Evolutionary conservation across 2,888 invertebrate genomes (phyloP).

Genomic region (Cosmopolites sordidus): DNA sequence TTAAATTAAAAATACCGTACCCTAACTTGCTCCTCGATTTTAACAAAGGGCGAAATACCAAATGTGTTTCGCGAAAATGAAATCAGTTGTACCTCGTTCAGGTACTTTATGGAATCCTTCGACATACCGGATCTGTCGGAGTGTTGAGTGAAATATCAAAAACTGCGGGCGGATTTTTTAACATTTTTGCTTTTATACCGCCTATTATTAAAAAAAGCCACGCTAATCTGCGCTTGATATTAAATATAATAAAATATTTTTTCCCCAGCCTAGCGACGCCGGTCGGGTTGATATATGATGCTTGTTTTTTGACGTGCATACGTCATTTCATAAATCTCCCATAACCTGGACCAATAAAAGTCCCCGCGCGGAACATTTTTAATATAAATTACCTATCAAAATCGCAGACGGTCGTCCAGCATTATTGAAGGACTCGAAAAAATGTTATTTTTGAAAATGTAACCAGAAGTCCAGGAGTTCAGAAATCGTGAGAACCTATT

Average conservation of each 20-base stretch:
- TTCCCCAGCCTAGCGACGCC: not conserved
- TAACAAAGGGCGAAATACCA: slow-evolving; percentile 6
- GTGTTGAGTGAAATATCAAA: not conserved
- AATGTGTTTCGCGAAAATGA: slow-evolving; percentile 2
- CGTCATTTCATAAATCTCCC: not conserved
- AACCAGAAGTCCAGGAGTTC: too few species aligned
- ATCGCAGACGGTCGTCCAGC: not conserved
- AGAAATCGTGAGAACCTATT: too few species aligned
- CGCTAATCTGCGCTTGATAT: slow-evolving; percentile 1
- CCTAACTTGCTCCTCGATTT: not conserved
- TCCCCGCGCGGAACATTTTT: not conserved
- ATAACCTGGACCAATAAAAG: not conserved
- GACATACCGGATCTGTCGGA: not conserved
- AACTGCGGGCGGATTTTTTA: not conserved
- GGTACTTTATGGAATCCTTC: not conserved
- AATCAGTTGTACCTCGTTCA: slow-evolving; percentile 6
- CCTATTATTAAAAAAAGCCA: not conserved
- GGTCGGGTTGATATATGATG: not conserved
- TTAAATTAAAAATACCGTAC: not conserved
- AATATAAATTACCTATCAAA: not conserved
- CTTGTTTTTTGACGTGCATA: not conserved
- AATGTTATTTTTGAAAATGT: too few species aligned
- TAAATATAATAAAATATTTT: not conserved
- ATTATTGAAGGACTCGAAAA: too few species aligned
- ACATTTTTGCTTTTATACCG: slow-evolving; percentile 3